Evolutionary conservation across 2,797 vertebrate species (phyloP).

Genomic region (Phyllotis vaccarum): DNA sequence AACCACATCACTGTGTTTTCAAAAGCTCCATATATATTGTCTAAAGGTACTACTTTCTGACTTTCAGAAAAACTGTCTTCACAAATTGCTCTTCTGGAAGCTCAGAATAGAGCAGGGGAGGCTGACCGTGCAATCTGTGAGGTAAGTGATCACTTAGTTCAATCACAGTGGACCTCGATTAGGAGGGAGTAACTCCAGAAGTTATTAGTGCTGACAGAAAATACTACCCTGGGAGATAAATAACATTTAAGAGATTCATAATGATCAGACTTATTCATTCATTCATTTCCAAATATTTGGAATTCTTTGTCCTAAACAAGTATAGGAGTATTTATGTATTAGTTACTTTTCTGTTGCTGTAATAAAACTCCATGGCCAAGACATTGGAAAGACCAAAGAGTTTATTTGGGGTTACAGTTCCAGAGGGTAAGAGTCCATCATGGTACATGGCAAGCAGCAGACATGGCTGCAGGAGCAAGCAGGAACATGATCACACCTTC

Average conservation of each 20-base stretch:
- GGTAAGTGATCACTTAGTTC: conserved; percentile 72
- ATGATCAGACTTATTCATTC: conserved; percentile 50
- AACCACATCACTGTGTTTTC: neutral
- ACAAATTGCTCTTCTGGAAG: conserved; percentile 66
- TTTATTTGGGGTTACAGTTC: neutral
- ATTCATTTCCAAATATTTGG: conserved; percentile 50
- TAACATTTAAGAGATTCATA: conserved; percentile 36
- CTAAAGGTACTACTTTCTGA: conserved; percentile 70
- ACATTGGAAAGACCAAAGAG: neutral
- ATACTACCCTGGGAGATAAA: conserved; percentile 38
- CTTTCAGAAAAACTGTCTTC: conserved; percentile 84
- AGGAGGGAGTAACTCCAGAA: conserved; percentile 15
- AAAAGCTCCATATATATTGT: neutral
- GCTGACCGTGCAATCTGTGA: conserved; percentile 40
- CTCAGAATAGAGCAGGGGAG: conserved; percentile 70
- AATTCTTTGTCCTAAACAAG: conserved; percentile 52
- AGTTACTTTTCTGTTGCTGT: neutral
- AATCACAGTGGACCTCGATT: neutral
- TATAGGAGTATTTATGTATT: neutral
- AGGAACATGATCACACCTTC: neutral
- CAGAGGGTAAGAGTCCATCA: neutral
- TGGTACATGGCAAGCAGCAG: too few species aligned
- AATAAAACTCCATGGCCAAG: neutral
- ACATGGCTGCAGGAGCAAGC: neutral
- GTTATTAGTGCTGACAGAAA: conserved; percentile 41